These are phyloP conservation scores for Dynastes tityus DNA, from an alignment of 2,888 invertebrate species.

Conservation along the genomic window DNA sequence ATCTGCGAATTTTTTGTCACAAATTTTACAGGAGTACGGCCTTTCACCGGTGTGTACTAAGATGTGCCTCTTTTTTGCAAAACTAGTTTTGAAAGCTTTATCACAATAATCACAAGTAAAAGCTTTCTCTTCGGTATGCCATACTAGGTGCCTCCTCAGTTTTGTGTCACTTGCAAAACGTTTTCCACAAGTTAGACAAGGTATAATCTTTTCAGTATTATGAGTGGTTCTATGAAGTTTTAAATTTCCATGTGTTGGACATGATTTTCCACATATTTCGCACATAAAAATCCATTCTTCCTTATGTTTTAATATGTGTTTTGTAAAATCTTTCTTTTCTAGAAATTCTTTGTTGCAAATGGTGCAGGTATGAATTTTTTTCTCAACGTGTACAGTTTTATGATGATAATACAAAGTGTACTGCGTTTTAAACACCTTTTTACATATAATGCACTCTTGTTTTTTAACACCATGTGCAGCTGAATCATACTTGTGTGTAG, in stretches of 20 bases:
- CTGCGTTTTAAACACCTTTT: not conserved
- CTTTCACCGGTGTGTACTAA: conserved; percentile 14
- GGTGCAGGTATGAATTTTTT: not conserved
- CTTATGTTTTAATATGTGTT: not conserved
- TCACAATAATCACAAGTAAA: conserved; percentile 3
- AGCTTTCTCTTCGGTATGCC: conserved; percentile 1
- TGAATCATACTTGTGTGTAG: too few species aligned
- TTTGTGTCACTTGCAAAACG: not conserved
- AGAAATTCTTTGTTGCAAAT: not conserved
- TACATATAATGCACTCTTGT: too few species aligned
- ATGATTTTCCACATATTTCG: conserved; percentile 20
- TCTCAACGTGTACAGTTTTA: not conserved
- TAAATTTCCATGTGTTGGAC: not conserved
- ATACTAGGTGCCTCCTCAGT: not conserved
- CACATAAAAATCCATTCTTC: not conserved
- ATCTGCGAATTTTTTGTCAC: not conserved
- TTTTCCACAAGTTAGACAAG: not conserved
- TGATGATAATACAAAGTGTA: not conserved
- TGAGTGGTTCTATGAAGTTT: not conserved
- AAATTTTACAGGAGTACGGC: conserved; percentile 6
- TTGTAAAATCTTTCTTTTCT: not conserved
- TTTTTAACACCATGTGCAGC: too few species aligned
- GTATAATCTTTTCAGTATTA: not conserved
- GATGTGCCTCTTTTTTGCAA: not conserved
- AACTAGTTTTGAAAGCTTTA: conserved; percentile 1